A percentile compares a stretch with the other conserved stretches of the same genome.
Evolutionary conservation across 2,113 vertebrate species (phyloP).

Genomic region (Hepsetus odoe): DNA sequence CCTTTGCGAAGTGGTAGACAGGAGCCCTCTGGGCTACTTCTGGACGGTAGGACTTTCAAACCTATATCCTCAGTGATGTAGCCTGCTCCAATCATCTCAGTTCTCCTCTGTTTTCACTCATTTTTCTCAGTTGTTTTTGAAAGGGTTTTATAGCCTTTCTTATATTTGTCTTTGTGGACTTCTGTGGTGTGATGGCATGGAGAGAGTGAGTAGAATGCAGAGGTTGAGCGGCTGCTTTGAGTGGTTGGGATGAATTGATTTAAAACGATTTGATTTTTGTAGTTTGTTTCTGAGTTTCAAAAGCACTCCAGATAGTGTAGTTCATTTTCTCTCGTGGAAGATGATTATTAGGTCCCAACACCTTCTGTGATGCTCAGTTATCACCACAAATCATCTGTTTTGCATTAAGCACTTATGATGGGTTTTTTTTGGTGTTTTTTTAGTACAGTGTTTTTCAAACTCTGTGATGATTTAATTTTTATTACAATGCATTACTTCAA

Average conservation of each 20-base stretch:
- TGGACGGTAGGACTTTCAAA: slow-evolving; percentile 69
- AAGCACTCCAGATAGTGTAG: slow-evolving; percentile 32
- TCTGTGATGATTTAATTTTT: slow-evolving; percentile 10
- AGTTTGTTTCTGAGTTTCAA: slow-evolving; percentile 31
- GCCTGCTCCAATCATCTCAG: slow-evolving; percentile 61
- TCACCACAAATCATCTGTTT: slow-evolving; percentile 41
- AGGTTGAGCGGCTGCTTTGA: slow-evolving; percentile 32
- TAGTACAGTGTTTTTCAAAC: slow-evolving; percentile 19
- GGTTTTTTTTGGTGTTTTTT: slow-evolving; percentile 28
- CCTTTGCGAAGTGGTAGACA: slow-evolving; percentile 52
- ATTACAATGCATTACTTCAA: slow-evolving; percentile 22
- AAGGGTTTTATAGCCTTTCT: slow-evolving; percentile 12
- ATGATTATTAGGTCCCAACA: slow-evolving; percentile 10
- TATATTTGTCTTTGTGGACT: slow-evolving; percentile 54
- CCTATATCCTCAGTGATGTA: slow-evolving; percentile 60
- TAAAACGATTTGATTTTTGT: not conserved
- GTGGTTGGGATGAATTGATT: slow-evolving; percentile 19
- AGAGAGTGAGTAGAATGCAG: slow-evolving; percentile 54
- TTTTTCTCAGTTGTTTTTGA: slow-evolving; percentile 37
- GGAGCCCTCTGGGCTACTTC: slow-evolving; percentile 46
- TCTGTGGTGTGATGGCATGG: slow-evolving; percentile 65
- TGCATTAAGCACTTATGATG: slow-evolving; percentile 25
- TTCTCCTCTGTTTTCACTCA: slow-evolving; percentile 36
- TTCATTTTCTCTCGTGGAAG: slow-evolving; percentile 15
- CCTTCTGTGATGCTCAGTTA: slow-evolving; percentile 47